Evolutionary conservation across 2,797 vertebrate genomes (phyloP), one percentile per base, ranked within the genome.

Genomic region (Clangula hyemalis): DNA sequence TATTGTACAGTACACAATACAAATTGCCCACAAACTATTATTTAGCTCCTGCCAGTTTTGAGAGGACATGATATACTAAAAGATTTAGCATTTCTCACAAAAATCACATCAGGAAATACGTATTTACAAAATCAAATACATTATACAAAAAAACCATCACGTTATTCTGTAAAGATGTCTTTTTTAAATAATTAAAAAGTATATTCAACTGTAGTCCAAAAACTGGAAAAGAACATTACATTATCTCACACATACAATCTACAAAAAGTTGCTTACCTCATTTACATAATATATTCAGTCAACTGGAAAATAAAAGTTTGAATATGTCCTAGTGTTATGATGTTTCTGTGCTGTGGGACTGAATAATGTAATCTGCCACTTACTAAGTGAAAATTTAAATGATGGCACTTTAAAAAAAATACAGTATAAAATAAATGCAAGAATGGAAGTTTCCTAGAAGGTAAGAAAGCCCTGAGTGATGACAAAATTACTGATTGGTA

Each of bases 1-100:
- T 98, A 98, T 98, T 99, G 98, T 99, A 99, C 99, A 99, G 99
- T 99, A 98, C 99, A 99, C 99, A 98, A 99, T 99, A 99, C 99
- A 99, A 99, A 99, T 99, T 97, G 99, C 98, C 98, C 98, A 98
- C 98, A 99, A 98, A 99, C 98, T 98, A 98, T 99, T 98, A 98
- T 98, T 99, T 99, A 98, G 98, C 98, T 98, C 98, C 98, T 98
- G 98, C 98, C 98, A 99, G 98, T 98, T 98, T 98, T 98, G 97
- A 99, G 98, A 99, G 98, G 98, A 99, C 98, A 98, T 98, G 97
- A 98, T 98, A 98, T 99, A 99, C 98, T 98, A 98, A 99, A 98
- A 99, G 98, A 98, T 98, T 98, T 98, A 98, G 98, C 99, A 98
- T 98, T 98, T 98, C 98, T 99, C 98, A 98, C 97, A 98, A 98